Conservation (phyloP, 2,113 vertebrate species). For the Bambusicola thoracicus region DNA sequence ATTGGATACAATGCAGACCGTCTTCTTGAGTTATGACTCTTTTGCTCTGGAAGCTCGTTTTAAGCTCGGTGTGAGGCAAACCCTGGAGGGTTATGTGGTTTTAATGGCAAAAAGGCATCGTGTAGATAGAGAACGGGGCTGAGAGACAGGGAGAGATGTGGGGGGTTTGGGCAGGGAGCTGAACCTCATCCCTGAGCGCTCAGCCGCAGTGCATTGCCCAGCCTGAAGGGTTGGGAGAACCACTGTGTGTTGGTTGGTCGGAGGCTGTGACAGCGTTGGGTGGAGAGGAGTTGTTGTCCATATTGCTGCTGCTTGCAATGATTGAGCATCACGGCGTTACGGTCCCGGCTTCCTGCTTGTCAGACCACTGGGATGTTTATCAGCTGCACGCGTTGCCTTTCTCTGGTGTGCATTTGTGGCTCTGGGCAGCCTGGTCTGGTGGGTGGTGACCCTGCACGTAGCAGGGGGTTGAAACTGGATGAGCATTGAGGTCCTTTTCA, state of each 20-base stretch:
- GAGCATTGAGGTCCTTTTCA: too few relatives aligned
- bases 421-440: too few relatives aligned
- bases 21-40: slow-evolving; percentile 38
- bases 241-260: not conserved
- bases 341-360: not conserved
- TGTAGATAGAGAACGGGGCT: not conserved
- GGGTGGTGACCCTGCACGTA: too few relatives aligned
- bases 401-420: not conserved
- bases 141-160: not conserved
- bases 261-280: not conserved
- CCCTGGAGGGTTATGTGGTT: not conserved
- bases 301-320: not conserved
- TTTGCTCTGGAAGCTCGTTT: slow-evolving; percentile 32
- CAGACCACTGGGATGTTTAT: not conserved
- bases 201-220: not conserved
- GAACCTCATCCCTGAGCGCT: not conserved
- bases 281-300: not conserved
- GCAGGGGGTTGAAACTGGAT: too few relatives aligned
- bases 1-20: slow-evolving; percentile 25
- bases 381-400: rapidly evolving
- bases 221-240: not conserved
- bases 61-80: not conserved
- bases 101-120: not conserved
- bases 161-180: not conserved
- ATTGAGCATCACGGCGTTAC: rapidly evolving